Evolutionary conservation across 2,888 invertebrate species (phyloP).

Genomic region (Lucinisca nassula): DNA sequence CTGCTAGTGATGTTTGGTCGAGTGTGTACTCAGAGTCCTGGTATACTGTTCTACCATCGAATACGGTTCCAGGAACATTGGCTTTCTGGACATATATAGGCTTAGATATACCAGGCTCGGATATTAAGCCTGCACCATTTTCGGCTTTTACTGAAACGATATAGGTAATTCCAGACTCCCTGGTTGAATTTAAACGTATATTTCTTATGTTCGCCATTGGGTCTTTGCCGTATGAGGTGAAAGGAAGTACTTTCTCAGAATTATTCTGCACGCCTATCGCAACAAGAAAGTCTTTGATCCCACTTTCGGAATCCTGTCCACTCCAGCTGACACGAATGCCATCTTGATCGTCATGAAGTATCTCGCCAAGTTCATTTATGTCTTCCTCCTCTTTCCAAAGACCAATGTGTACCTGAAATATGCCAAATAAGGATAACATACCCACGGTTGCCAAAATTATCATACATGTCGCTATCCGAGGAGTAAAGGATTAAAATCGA

Average conservation of each 20-base stretch:
- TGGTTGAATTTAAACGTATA: conserved; percentile 52
- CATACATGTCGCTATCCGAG: too few relatives aligned
- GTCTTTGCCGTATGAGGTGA: conserved; percentile 49
- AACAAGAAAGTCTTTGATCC: conserved; percentile 60
- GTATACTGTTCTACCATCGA: conserved; percentile 72
- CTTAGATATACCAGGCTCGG: conserved; percentile 53
- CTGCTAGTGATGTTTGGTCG: conserved; percentile 70
- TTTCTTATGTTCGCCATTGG: conserved; percentile 50
- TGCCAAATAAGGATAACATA: too few relatives aligned
- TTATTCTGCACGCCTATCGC: conserved; percentile 62
- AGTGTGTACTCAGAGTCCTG: conserved; percentile 68
- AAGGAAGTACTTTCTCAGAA: conserved; percentile 24
- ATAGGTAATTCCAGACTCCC: conserved; percentile 41
- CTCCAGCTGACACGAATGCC: conserved; percentile 71
- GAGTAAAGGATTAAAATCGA: too few relatives aligned
- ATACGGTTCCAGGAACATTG: conserved; percentile 74
- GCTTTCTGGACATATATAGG: conserved; percentile 69
- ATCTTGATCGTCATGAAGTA: conserved; percentile 71
- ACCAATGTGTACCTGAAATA: conserved; percentile 30
- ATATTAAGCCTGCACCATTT: conserved; percentile 73
- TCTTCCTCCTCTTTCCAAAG: conserved; percentile 74
- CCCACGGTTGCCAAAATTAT: too few relatives aligned
- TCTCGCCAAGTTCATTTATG: conserved; percentile 61
- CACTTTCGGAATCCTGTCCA: conserved; percentile 73
- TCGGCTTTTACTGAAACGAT: conserved; percentile 65